Conservation (phyloP, 2,888 invertebrate genomes). For the Torymus texanus region DNA sequence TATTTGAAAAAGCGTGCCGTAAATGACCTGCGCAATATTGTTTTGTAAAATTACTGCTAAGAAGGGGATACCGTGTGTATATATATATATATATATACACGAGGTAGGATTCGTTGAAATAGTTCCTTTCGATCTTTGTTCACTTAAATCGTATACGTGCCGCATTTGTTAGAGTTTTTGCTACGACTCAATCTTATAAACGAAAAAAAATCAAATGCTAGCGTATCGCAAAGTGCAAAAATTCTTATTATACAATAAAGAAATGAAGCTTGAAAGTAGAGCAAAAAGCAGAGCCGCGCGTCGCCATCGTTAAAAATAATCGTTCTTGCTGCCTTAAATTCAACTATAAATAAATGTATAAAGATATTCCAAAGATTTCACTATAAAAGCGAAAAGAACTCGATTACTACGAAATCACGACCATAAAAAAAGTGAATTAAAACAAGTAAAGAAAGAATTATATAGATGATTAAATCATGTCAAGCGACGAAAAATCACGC, state of each 20-base stretch:
- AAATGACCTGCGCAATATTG: too few species aligned
- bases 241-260: neutral
- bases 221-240: neutral
- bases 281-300: constrained; percentile 21
- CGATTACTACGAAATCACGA: constrained; percentile 30
- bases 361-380: constrained; percentile 42
- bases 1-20: too few species aligned
- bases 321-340: constrained; percentile 65
- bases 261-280: neutral
- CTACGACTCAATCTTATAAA: neutral
- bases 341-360: constrained; percentile 55
- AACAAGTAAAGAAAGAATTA: neutral
- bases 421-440: constrained; percentile 22
- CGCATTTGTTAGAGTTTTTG: too few species aligned
- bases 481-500: neutral
- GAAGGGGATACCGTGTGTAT: too few species aligned
- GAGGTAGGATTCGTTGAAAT: too few species aligned
- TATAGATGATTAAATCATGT: constrained; percentile 31
- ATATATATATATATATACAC: too few species aligned
- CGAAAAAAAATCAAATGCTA: constrained; percentile 3
- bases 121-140: too few species aligned
- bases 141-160: too few species aligned
- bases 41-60: too few species aligned
- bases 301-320: constrained; percentile 50
- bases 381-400: constrained; percentile 17